These are phyloP conservation scores for Drosophila aff. DNA, from an alignment of 1,140 invertebrate genomes.

Conservation along the genomic window DNA sequence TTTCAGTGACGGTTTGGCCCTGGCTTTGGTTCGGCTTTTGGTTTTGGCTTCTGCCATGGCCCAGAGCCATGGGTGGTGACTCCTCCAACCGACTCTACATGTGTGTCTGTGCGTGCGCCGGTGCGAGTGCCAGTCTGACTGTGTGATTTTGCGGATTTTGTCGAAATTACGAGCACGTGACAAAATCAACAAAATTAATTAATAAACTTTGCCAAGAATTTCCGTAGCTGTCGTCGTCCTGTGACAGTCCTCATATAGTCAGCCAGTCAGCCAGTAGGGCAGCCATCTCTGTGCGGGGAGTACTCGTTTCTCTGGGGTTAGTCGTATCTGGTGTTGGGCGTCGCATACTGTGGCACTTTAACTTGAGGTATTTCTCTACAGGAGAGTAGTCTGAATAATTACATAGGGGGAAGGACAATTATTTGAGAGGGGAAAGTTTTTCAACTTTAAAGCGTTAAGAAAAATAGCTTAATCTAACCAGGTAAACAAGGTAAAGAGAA, in stretches of 20 bases:
- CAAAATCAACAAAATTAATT: conserved; percentile 84
- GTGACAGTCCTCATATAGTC: conserved; percentile 75
- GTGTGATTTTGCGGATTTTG: conserved; percentile 76
- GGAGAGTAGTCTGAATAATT: not conserved
- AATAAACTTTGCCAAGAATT: conserved; percentile 81
- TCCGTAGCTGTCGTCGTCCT: conserved; percentile 71
- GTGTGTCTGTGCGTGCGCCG: not conserved
- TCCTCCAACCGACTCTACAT: not conserved
- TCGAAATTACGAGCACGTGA: conserved; percentile 78
- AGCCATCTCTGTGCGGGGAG: conserved; percentile 27
- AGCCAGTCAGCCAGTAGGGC: conserved; percentile 44
- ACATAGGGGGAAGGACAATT: not conserved
- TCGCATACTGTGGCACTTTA: conserved; percentile 17
- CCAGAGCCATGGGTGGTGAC: conserved; percentile 27
- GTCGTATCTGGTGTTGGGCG: conserved; percentile 6
- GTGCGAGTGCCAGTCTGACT: conserved; percentile 43
- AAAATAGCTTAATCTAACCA: no score
- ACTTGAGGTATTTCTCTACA: conserved; percentile 5
- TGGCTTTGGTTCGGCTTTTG: conserved; percentile 68
- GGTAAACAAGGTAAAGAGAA: not conserved
- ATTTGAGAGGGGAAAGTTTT: not conserved
- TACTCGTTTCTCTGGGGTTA: not conserved
- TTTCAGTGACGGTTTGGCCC: conserved; percentile 68
- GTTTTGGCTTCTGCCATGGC: conserved; percentile 40
- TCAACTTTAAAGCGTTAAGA: not conserved